Percentiles rank a stretch among this genome's conserved stretches.
Conservation (phyloP, 2,113 vertebrate genomes). For the Holacanthus passer region DNA sequence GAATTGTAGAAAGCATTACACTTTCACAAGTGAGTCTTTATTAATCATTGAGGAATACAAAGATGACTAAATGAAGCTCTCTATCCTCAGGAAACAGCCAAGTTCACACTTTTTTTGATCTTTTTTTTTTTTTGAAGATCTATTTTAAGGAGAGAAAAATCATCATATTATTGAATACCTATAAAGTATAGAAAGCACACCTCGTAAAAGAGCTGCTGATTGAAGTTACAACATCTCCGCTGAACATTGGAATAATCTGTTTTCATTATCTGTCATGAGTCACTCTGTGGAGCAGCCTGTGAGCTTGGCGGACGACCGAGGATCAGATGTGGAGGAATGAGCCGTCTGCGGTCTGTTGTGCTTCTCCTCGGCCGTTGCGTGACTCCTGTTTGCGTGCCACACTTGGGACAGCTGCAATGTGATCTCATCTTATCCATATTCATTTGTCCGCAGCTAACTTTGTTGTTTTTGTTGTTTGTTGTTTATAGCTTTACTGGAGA, state of each 20-base stretch:
- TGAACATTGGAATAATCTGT: neutral
- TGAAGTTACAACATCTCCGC: neutral
- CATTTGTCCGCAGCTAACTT: constrained; percentile 2
- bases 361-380: constrained; percentile 25
- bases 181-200: neutral
- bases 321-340: constrained; percentile 35
- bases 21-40: neutral
- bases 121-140: no score
- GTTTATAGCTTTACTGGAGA: constrained; percentile 12
- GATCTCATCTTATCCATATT: constrained; percentile 40
- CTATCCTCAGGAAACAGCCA: constrained; percentile 10
- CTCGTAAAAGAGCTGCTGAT: neutral
- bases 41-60: constrained; percentile 2
- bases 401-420: constrained; percentile 5
- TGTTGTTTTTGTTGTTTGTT: constrained; percentile 17
- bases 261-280: constrained; percentile 25
- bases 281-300: constrained; percentile 6
- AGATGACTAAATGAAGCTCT: constrained; percentile 1
- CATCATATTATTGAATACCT: constrained; percentile 8
- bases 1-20: neutral
- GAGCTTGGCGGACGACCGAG: neutral
- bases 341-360: constrained; percentile 2
- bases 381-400: constrained; percentile 36
- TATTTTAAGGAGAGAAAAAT: neutral
- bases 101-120: no score